Conservation (phyloP, 2,888 invertebrate species). For the Dyspetes luteomarginatus region DNA sequence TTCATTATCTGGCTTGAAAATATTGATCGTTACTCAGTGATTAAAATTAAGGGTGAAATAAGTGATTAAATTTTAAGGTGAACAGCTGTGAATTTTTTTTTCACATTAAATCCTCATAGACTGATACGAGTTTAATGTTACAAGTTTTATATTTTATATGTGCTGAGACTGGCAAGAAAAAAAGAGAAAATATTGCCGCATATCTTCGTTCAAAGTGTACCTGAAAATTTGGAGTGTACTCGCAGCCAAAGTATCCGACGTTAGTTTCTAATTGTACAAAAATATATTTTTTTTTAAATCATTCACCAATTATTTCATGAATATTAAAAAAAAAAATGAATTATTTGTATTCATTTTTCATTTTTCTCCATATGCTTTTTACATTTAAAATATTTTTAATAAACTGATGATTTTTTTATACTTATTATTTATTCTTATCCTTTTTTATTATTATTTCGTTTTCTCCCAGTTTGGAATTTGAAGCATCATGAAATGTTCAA, state of each 20-base stretch:
- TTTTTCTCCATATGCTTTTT: not conserved
- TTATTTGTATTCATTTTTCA: constrained; percentile 8
- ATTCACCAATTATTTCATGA: constrained; percentile 11
- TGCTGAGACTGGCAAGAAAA: constrained; percentile 21
- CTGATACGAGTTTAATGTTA: constrained; percentile 26
- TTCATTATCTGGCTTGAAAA: no score
- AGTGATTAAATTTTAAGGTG: no score
- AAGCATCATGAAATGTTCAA: not conserved
- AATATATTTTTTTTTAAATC: not conserved
- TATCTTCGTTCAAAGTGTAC: constrained; percentile 61
- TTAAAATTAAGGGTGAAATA: no score
- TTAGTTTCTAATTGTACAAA: constrained; percentile 17
- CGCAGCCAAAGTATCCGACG: constrained; percentile 18
- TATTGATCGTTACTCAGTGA: no score
- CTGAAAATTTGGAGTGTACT: constrained; percentile 52
- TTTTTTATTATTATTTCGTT: no score
- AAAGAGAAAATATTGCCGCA: constrained; percentile 33
- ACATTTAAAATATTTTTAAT: constrained; percentile 32
- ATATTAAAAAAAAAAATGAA: not conserved
- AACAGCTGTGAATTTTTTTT: no score
- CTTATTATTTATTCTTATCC: not conserved
- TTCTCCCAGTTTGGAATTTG: not conserved
- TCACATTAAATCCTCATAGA: constrained; percentile 4
- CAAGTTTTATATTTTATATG: constrained; percentile 34
- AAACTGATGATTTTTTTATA: constrained; percentile 36